Base-by-base conservation (phyloP, 2,113 vertebrate genomes). In the Eclectus roratus region DNA sequence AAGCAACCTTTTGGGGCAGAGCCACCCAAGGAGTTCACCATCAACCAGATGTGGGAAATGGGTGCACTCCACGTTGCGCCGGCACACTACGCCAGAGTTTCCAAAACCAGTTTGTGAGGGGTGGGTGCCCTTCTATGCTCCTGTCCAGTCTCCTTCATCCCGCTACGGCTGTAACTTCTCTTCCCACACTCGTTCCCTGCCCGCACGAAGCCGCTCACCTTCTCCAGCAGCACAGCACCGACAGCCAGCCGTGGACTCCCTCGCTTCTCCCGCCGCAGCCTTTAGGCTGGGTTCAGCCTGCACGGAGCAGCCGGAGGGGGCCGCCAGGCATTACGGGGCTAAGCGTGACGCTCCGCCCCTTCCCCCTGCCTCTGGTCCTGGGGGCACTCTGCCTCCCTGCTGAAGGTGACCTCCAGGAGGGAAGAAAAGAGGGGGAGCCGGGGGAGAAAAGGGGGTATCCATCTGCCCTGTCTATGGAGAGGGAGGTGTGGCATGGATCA, bases 291-390 rank as follows among this genome's bases (percentile, higher is more conserved):
- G 79, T 44, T 52, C 89, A 68, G 87, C 41, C 69, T 73, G 94
- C 9, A 52, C 76, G 1, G 21, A 46, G 95, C 94, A 79, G 93
- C 90, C 61, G 56, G 50, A 68, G 87, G 35, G 91, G 82, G 85
- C 95, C 92, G 92, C 85, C 93, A 60, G 95, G 46, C 21, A 44
- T 56, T 93, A 21, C 95, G 1, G 90, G 93, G 85, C 47, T 7
- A 0, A 50, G 96, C 93, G 64, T 80, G 76, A 96, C 96, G 96
- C 96, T 76, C 96, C 96, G 92, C 96, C 96, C 73, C 88, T 79
- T 86, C 82, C 91, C 90, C 88, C 61, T 33, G 70, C 6, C 89
- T 55, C 68, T 85, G 94, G 89, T 46, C 76, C 88, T 80, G 82
- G 91, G 95, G 92, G 52, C 91, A 91, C 39, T 1, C 76, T 68